Percentiles rank a stretch among this genome's conserved stretches.
Conservation (phyloP, 2,888 invertebrate species). For the Patella pellucida region DNA sequence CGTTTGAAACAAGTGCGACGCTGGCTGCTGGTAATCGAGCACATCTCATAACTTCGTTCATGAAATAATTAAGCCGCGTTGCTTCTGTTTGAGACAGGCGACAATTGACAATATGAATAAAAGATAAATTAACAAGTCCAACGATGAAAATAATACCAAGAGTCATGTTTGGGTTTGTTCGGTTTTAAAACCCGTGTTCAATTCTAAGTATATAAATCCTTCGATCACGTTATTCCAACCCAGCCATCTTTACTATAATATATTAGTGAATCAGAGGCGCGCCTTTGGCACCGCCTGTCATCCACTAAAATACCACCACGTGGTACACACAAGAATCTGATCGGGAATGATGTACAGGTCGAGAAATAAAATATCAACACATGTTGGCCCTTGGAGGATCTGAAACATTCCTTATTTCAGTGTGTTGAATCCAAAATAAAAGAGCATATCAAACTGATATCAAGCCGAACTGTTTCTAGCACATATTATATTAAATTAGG, state of each 20-base stretch:
- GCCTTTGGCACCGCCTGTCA: constrained; percentile 1
- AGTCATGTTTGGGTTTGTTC: no score
- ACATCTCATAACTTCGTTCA: constrained; percentile 25
- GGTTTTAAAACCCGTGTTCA: no score
- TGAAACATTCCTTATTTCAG: no score
- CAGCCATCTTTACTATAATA: no score
- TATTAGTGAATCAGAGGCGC: no score
- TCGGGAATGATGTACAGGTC: constrained; percentile 5
- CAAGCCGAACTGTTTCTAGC: no score
- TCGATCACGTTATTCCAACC: no score
- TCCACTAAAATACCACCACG: not conserved
- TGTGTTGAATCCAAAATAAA: no score
- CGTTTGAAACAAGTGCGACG: constrained; percentile 32
- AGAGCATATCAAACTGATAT: no score
- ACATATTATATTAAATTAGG: no score
- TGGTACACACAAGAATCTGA: not conserved
- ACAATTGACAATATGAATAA: not conserved
- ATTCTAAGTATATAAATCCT: no score
- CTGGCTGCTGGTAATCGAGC: constrained; percentile 31
- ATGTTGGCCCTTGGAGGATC: not conserved
- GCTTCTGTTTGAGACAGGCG: constrained; percentile 3
- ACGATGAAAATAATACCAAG: no score
- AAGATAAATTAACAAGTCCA: not conserved
- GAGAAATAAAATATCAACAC: constrained; percentile 9
- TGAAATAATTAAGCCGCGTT: constrained; percentile 21